Conservation (phyloP, 2,113 vertebrate species). For the Parotia lawesii region DNA sequence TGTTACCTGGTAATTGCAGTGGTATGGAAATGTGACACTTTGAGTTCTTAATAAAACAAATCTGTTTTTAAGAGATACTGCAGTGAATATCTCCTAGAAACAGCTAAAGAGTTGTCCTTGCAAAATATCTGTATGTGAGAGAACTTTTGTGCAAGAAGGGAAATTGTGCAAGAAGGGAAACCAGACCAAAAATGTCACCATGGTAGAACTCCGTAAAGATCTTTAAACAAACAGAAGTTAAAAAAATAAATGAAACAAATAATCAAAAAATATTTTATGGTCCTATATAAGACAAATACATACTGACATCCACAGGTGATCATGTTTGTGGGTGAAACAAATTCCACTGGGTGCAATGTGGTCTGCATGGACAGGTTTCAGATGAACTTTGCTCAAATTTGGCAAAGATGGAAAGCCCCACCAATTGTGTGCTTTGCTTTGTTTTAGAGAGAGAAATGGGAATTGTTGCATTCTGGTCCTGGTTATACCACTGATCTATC, state of each 20-base stretch:
- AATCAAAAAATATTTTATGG: neutral
- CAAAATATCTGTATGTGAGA: neutral
- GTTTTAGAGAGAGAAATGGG: neutral
- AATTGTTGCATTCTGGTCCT: neutral
- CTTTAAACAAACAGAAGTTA: neutral
- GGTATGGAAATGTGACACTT: neutral
- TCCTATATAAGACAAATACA: neutral
- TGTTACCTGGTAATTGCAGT: slow-evolving; percentile 20
- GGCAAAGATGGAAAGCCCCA: neutral
- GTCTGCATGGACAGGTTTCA: neutral
- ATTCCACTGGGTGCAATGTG: neutral
- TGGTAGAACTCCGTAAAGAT: neutral
- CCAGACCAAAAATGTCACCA: neutral
- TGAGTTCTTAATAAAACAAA: slow-evolving; percentile 3
- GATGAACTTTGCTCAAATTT: neutral
- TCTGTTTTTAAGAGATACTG: neutral
- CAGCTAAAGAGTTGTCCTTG: neutral
- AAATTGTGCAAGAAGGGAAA: neutral
- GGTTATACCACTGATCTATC: neutral
- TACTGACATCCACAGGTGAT: neutral
- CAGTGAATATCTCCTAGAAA: neutral
- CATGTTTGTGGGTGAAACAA: neutral
- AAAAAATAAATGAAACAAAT: neutral
- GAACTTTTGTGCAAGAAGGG: neutral
- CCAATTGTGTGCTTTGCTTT: neutral